Percentiles rank a stretch among this genome's conserved stretches.
These are phyloP conservation scores for Thera britannica DNA, from an alignment of 2,888 invertebrate species.

Conservation along the genomic window DNA sequence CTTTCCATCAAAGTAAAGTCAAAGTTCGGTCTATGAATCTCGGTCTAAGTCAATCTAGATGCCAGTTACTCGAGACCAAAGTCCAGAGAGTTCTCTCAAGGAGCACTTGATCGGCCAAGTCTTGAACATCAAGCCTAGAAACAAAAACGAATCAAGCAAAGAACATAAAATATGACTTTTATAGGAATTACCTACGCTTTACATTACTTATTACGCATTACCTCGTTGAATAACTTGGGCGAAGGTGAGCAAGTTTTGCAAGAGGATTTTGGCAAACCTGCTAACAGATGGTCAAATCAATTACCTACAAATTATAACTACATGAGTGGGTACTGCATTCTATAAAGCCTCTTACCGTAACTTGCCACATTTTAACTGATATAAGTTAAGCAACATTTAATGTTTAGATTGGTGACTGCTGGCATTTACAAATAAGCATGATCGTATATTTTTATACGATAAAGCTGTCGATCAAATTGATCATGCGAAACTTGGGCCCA, in stretches of 20 bases:
- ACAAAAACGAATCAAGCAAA: neutral
- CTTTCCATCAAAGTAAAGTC: too few relatives aligned
- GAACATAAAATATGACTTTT: neutral
- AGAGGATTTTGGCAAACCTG: slow-evolving; percentile 18
- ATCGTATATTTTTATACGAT: neutral
- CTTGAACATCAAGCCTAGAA: too few relatives aligned
- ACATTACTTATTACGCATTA: slow-evolving; percentile 2
- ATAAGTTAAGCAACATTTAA: neutral
- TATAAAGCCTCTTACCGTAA: neutral
- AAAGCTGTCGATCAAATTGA: too few relatives aligned
- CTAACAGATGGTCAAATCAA: slow-evolving; percentile 26
- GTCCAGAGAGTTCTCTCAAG: too few relatives aligned
- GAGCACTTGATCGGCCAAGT: too few relatives aligned
- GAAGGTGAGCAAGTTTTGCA: slow-evolving; percentile 23
- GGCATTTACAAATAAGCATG: neutral
- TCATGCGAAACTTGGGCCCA: too few relatives aligned
- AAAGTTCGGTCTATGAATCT: too few relatives aligned
- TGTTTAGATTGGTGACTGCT: neutral
- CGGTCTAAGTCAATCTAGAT: too few relatives aligned
- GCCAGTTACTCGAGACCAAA: too few relatives aligned
- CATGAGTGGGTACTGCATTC: slow-evolving; percentile 1
- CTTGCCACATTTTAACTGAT: neutral
- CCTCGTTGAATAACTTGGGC: slow-evolving; percentile 14
- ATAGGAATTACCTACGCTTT: slow-evolving; percentile 9
- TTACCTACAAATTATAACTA: slow-evolving; percentile 15